Evolutionary conservation across 2,888 invertebrate species (phyloP).

Genomic region (Macroteleia sp.): DNA sequence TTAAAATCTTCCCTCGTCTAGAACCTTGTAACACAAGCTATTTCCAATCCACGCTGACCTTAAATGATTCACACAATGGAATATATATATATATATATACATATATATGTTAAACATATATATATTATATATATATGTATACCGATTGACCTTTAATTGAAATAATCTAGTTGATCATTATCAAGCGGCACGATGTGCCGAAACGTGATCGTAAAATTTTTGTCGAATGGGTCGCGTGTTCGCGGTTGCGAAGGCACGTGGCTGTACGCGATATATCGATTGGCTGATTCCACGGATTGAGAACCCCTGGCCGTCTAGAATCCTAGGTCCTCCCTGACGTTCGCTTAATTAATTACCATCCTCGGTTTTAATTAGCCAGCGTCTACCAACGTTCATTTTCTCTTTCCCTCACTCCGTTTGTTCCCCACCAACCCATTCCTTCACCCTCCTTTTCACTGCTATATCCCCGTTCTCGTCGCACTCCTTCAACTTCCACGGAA

Average conservation of each 20-base stretch:
- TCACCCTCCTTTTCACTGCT: background rate
- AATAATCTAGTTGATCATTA: slow-evolving; percentile 24
- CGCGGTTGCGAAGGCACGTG: slow-evolving; percentile 48
- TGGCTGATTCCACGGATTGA: slow-evolving; percentile 67
- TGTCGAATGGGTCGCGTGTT: slow-evolving; percentile 48
- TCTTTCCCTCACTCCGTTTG: slow-evolving; percentile 40
- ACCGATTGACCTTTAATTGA: slow-evolving; percentile 32
- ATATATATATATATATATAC: too few relatives aligned
- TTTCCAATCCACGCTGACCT: slow-evolving; percentile 16
- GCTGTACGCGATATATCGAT: slow-evolving; percentile 57
- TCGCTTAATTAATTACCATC: slow-evolving; percentile 84
- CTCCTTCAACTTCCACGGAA: slow-evolving; percentile 66
- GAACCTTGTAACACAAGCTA: slow-evolving; percentile 1
- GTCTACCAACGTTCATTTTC: slow-evolving; percentile 62
- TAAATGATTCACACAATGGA: slow-evolving; percentile 4
- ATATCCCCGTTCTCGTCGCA: background rate
- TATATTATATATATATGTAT: too few relatives aligned
- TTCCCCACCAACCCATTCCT: slow-evolving; percentile 22
- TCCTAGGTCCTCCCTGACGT: slow-evolving; percentile 81
- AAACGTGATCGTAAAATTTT: slow-evolving; percentile 22
- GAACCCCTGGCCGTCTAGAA: slow-evolving; percentile 80
- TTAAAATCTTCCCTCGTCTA: background rate
- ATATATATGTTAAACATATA: too few relatives aligned
- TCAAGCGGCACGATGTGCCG: slow-evolving; percentile 15
- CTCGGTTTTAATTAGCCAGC: slow-evolving; percentile 83